Evolutionary conservation across 2,113 vertebrate genomes (phyloP).

Genomic region (Laticauda laticaudata): DNA sequence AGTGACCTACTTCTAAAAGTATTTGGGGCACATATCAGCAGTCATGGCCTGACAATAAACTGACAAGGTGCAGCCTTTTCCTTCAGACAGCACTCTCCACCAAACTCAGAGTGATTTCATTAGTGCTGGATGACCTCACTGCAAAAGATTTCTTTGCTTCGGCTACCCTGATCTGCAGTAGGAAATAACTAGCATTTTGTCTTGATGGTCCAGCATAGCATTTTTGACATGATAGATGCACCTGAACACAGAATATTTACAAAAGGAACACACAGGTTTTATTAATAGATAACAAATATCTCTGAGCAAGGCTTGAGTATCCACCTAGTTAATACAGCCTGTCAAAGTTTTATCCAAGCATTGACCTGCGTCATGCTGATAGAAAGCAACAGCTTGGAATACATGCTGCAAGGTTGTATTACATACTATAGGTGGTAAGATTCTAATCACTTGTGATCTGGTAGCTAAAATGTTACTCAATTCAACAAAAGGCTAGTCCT

Average conservation of each 20-base stretch:
- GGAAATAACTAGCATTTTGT: background rate
- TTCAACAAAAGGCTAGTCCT: background rate
- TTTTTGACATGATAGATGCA: background rate
- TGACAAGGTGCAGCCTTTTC: background rate
- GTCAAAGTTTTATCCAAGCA: background rate
- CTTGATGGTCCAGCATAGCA: background rate
- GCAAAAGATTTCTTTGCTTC: background rate
- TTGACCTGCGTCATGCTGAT: background rate
- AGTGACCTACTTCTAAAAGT: background rate
- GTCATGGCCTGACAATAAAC: background rate
- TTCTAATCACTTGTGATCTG: background rate
- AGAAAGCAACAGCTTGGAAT: background rate
- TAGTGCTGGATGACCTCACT: background rate
- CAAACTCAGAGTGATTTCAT: background rate
- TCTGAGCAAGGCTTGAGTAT: background rate
- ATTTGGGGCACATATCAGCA: background rate
- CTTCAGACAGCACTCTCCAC: background rate
- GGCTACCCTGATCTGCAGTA: background rate
- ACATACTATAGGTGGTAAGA: background rate
- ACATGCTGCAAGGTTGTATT: background rate
- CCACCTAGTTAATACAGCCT: background rate
- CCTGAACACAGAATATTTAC: background rate
- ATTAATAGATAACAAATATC: background rate
- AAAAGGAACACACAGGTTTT: slow-evolving; percentile 6
- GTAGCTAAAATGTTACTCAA: background rate